These are phyloP conservation scores for Zaprionus davidi DNA, from an alignment of 1,140 invertebrate genomes.

Conservation along the genomic window DNA sequence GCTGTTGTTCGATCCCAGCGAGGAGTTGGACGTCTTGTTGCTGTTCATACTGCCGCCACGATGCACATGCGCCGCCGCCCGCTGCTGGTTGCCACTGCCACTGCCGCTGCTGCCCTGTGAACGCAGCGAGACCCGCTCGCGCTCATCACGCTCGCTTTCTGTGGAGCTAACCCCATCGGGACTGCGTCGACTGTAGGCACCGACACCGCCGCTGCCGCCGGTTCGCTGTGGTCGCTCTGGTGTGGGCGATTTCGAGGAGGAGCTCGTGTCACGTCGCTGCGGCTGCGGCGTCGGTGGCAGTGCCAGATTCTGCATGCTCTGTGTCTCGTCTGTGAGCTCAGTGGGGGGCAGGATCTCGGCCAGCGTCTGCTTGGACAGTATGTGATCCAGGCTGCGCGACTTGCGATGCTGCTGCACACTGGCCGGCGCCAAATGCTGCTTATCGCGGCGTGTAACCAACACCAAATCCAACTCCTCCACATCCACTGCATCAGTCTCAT, in stretches of 20 bases:
- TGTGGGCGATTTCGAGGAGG: constrained; percentile 68
- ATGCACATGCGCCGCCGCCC: constrained; percentile 77
- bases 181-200: constrained; percentile 59
- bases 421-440: constrained; percentile 51
- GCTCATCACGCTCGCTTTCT: constrained; percentile 77
- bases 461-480: background rate
- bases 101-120: constrained; percentile 26
- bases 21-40: constrained; percentile 73
- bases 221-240: constrained; percentile 46
- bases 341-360: constrained; percentile 72
- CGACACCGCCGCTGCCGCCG: constrained; percentile 10
- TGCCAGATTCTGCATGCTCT: constrained; percentile 84
- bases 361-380: constrained; percentile 85
- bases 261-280: constrained; percentile 60
- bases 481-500: constrained; percentile 24
- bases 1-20: constrained; percentile 72
- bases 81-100: constrained; percentile 59
- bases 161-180: constrained; percentile 80
- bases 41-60: constrained; percentile 73
- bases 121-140: constrained; percentile 23
- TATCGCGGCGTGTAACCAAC: constrained; percentile 65
- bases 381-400: constrained; percentile 89
- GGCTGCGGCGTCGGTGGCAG: constrained; percentile 70
- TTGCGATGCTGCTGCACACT: constrained; percentile 84
- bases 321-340: constrained; percentile 74